A percentile compares a stretch with the other conserved stretches of the same genome.
These are phyloP conservation scores for Gorsachius magnificus DNA, from an alignment of 2,797 vertebrate genomes.

Conservation along the genomic window DNA sequence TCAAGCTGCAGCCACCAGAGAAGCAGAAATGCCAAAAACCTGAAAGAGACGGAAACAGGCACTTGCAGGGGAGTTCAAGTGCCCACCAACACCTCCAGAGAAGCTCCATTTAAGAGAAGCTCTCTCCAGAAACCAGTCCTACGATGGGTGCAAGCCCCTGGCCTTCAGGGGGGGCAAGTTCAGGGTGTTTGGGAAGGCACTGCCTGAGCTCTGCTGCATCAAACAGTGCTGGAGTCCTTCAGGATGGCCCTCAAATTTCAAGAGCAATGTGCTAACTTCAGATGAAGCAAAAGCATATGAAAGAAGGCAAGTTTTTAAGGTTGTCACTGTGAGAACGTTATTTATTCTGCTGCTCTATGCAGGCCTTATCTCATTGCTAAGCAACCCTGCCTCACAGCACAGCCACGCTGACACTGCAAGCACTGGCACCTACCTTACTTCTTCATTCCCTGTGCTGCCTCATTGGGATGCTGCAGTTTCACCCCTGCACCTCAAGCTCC, in stretches of 20 bases:
- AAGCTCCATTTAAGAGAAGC: neutral
- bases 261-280: neutral
- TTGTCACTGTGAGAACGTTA: neutral
- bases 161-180: accelerated
- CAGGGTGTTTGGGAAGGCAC: neutral
- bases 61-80: neutral
- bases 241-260: neutral
- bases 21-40: neutral
- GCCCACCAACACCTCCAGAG: neutral
- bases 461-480: neutral
- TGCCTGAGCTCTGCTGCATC: neutral
- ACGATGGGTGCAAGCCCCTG: neutral
- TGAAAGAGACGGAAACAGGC: neutral
- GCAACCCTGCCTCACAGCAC: neutral
- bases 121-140: neutral
- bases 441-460: neutral
- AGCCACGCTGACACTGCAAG: neutral
- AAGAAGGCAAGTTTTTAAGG: neutral
- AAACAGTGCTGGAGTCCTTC: accelerated
- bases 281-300: neutral
- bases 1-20: neutral
- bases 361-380: neutral
- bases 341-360: neutral
- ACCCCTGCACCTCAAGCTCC: neutral
- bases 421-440: neutral